A percentile compares a stretch with the other conserved stretches of the same genome.
Evolutionary conservation across 30 jellyfish, hydroid and myxozoan genomes (phyloP).

Genomic region (Morbakka virulenta): DNA sequence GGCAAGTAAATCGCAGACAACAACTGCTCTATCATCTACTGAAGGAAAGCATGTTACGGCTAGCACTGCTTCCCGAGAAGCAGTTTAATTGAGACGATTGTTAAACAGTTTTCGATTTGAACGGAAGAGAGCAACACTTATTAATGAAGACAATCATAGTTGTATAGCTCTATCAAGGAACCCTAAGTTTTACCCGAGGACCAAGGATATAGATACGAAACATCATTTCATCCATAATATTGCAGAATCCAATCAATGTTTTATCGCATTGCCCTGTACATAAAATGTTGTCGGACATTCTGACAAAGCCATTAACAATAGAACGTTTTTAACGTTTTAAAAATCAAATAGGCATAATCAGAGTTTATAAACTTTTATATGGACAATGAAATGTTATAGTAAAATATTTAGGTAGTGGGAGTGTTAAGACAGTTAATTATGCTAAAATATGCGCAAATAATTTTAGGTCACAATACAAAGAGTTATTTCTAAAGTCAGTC

Average conservation of each 20-base stretch:
- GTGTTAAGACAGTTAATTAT: no score
- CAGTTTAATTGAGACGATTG: background rate
- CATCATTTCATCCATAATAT: background rate
- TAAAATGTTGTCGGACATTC: background rate
- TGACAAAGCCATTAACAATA: background rate
- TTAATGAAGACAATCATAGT: background rate
- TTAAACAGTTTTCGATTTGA: background rate
- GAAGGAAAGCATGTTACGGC: background rate
- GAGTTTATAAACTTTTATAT: no score
- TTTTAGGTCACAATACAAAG: no score
- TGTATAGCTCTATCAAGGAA: background rate
- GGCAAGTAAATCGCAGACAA: background rate
- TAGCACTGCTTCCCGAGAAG: background rate
- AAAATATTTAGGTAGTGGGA: no score
- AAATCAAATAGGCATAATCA: no score
- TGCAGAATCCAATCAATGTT: background rate
- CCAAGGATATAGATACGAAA: background rate
- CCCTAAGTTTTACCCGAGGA: background rate
- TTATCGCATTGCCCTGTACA: background rate
- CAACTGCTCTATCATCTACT: background rate
- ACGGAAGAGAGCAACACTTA: background rate
- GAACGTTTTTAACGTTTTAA: background rate
- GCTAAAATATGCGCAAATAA: no score
- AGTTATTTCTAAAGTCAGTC: no score
- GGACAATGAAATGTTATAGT: no score